These are phyloP conservation scores for Pantala flavescens DNA, from an alignment of 1,140 invertebrate species.

Conservation along the genomic window DNA sequence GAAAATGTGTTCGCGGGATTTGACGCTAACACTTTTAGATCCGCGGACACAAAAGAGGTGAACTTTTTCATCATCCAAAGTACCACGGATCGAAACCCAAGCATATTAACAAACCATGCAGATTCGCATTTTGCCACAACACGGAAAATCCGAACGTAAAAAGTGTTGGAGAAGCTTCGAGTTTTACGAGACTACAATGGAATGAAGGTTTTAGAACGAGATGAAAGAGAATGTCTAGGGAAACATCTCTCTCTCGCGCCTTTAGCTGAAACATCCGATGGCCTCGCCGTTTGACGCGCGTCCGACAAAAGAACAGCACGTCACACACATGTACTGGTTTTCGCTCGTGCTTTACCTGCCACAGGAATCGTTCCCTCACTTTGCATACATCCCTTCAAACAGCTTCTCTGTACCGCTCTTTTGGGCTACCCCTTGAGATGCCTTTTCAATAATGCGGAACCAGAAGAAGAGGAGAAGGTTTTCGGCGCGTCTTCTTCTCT, in stretches of 20 bases:
- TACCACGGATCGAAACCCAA: too few species aligned
- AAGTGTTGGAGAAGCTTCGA: too few species aligned
- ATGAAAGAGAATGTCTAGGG: not conserved
- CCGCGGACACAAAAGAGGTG: too few species aligned
- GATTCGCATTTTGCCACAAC: too few species aligned
- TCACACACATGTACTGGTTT: not conserved
- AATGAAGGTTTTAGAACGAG: not conserved
- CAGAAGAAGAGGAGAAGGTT: not conserved
- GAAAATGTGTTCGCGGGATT: too few species aligned
- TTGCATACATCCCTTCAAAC: not conserved
- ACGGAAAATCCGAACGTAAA: too few species aligned
- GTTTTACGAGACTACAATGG: too few species aligned
- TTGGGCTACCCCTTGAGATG: not conserved
- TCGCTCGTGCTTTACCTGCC: not conserved
- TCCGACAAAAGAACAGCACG: not conserved
- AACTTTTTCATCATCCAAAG: too few species aligned
- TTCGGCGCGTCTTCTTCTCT: not conserved
- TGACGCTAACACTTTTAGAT: too few species aligned
- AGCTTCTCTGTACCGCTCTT: not conserved
- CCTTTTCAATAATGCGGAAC: not conserved
- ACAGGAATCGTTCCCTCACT: not conserved
- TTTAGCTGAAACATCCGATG: not conserved
- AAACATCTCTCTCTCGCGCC: not conserved
- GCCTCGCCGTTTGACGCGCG: not conserved
- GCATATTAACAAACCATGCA: too few species aligned